Percentiles rank a stretch among this genome's conserved stretches.
Evolutionary conservation across 2,888 invertebrate genomes (phyloP).

Genomic region (Iphiclides podalirius): DNA sequence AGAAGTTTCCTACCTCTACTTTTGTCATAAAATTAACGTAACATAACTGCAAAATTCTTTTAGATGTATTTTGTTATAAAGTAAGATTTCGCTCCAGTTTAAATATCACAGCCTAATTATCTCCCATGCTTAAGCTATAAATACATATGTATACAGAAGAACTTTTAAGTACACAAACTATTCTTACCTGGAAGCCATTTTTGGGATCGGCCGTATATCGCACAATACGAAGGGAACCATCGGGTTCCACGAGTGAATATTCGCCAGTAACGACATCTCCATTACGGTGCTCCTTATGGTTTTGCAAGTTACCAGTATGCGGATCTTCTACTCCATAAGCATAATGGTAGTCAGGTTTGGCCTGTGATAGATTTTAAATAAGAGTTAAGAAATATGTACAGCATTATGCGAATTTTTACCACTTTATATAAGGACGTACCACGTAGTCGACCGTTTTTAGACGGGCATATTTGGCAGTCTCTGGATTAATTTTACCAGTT

Average conservation of each 20-base stretch:
- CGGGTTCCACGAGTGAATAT: slow-evolving; percentile 87
- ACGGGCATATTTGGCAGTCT: slow-evolving; percentile 72
- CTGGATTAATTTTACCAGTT: slow-evolving; percentile 65
- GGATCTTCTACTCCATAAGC: slow-evolving; percentile 89
- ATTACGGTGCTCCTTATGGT: slow-evolving; percentile 85
- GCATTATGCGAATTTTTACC: no score
- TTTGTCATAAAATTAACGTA: no score
- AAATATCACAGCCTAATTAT: no score
- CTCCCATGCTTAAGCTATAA: no score
- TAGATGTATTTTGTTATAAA: no score
- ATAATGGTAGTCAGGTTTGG: slow-evolving; percentile 87
- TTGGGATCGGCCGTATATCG: slow-evolving; percentile 86
- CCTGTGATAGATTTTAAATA: slow-evolving; percentile 56
- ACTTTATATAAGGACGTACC: slow-evolving; percentile 48
- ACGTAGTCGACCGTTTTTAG: slow-evolving; percentile 83
- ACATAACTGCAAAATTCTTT: no score
- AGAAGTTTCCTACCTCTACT: no score
- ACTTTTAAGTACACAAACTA: no score
- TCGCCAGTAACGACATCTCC: slow-evolving; percentile 87
- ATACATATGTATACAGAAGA: no score
- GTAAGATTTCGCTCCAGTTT: no score
- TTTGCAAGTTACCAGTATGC: slow-evolving; percentile 85
- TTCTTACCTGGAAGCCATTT: slow-evolving; percentile 87
- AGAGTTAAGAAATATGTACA: no score
- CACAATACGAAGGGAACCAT: slow-evolving; percentile 86